Conservation (phyloP, 2,888 invertebrate genomes). For the Drosophila cognata region DNA sequence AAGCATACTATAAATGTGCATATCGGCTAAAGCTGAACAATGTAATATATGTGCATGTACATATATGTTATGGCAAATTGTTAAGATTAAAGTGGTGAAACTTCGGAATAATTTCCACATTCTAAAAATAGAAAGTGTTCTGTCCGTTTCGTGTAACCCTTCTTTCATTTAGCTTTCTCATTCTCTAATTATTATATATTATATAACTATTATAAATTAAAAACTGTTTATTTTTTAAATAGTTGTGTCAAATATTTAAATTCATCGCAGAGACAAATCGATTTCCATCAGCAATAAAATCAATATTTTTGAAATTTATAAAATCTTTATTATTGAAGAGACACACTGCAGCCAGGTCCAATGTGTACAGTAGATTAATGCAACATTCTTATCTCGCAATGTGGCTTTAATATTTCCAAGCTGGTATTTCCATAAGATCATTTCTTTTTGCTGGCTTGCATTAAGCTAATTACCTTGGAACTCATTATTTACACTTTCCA, state of each 20-base stretch:
- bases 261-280: background rate
- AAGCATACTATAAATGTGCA: background rate
- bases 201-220: background rate
- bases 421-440: background rate
- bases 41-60: rapidly evolving
- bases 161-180: background rate
- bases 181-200: background rate
- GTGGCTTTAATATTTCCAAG: background rate
- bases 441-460: constrained; percentile 1
- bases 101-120: background rate
- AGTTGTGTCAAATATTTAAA: too few species aligned
- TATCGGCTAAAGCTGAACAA: background rate
- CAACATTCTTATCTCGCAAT: background rate
- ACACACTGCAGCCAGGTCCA: too few species aligned
- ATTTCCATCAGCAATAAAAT: background rate
- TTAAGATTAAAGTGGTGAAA: background rate
- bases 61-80: background rate
- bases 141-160: too few species aligned
- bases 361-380: background rate
- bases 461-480: constrained; percentile 38
- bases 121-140: background rate
- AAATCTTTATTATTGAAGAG: background rate
- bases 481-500: constrained; percentile 75
- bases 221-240: background rate
- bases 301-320: background rate